These are phyloP conservation scores for Ctenochaetus hawaiiensis DNA, from an alignment of 2,797 vertebrate species.

Conservation along the genomic window DNA sequence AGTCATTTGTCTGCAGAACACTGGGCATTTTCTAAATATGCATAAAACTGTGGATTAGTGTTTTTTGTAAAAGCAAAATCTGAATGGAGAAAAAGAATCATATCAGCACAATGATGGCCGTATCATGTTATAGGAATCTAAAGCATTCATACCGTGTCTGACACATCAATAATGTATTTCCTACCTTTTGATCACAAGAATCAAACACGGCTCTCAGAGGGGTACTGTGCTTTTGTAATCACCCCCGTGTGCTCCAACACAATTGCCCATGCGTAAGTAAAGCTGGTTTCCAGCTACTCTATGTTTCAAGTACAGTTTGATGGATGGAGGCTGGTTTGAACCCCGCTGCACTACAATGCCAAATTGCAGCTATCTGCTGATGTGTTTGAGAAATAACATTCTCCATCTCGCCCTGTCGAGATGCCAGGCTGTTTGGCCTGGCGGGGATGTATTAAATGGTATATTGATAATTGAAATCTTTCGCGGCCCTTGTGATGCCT, in stretches of 20 bases:
- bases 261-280: constrained; percentile 46
- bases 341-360: constrained; percentile 49
- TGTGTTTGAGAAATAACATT: constrained; percentile 82
- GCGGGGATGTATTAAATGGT: constrained; percentile 82
- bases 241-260: constrained; percentile 38
- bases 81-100: constrained; percentile 22
- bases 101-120: constrained; percentile 3
- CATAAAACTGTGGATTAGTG: constrained; percentile 18
- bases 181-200: constrained; percentile 41
- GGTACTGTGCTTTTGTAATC: constrained; percentile 49
- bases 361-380: constrained; percentile 82
- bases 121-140: constrained; percentile 18
- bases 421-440: constrained; percentile 78
- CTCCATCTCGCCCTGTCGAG: constrained; percentile 79
- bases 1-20: background rate
- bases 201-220: constrained; percentile 49
- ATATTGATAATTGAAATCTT: constrained; percentile 88
- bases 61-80: constrained; percentile 28
- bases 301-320: constrained; percentile 74
- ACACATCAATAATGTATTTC: constrained; percentile 26
- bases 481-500: constrained; percentile 54
- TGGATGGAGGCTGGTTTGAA: constrained; percentile 75
- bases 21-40: background rate
- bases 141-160: constrained; percentile 12
- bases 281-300: constrained; percentile 40